A percentile compares a stretch with the other conserved stretches of the same genome.
Evolutionary conservation across 2,113 vertebrate species (phyloP).

Genomic region (Mastomys coucha): DNA sequence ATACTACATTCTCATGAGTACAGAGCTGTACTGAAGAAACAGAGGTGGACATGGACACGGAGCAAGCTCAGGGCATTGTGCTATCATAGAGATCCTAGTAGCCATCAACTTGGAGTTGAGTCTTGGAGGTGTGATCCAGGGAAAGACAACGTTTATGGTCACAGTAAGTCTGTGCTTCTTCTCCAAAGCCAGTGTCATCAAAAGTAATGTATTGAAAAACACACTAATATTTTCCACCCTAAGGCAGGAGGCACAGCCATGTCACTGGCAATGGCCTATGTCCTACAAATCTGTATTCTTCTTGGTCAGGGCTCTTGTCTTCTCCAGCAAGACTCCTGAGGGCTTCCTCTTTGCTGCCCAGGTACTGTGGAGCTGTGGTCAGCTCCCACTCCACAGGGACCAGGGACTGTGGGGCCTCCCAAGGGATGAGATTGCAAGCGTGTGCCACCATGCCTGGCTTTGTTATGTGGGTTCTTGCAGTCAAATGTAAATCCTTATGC

Average conservation of each 20-base stretch:
- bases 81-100: neutral
- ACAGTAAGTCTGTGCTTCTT: neutral
- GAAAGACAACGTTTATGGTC: neutral
- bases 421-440: too few species aligned
- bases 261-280: neutral
- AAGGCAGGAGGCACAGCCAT: neutral
- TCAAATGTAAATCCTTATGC: neutral
- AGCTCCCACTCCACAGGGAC: neutral
- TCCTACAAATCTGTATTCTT: neutral
- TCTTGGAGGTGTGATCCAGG: neutral
- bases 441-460: neutral
- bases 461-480: neutral
- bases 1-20: too few species aligned
- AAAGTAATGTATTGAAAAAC: neutral
- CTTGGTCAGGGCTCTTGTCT: neutral
- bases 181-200: neutral
- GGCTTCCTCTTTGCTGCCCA: neutral
- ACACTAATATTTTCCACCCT: neutral
- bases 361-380: neutral
- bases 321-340: neutral
- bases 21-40: neutral
- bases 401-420: neutral
- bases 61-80: neutral
- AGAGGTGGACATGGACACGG: fast-evolving
- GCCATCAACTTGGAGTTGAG: neutral